Percentiles rank a stretch among this genome's conserved stretches.
Evolutionary conservation across 2,113 vertebrate genomes (phyloP).

Genomic region (Istiophorus platypterus): DNA sequence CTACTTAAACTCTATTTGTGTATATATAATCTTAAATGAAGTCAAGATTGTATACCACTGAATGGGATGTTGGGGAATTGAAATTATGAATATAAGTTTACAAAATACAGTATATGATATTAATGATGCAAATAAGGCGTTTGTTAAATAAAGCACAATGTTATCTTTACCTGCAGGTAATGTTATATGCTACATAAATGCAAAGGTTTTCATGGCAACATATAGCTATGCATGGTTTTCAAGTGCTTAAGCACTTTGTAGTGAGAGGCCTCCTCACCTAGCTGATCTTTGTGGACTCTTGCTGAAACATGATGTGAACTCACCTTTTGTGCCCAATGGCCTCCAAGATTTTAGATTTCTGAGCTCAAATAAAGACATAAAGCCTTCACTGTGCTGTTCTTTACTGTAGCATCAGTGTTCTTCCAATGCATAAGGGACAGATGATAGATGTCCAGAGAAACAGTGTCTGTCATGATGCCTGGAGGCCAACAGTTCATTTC

Average conservation of each 20-base stretch:
- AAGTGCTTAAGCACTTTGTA: constrained; percentile 56
- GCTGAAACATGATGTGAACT: constrained; percentile 71
- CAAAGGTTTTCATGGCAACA: constrained; percentile 48
- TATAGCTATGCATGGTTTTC: constrained; percentile 75
- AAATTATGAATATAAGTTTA: constrained; percentile 18
- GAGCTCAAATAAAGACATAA: constrained; percentile 75
- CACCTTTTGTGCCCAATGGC: constrained; percentile 78
- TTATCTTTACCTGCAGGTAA: constrained; percentile 53
- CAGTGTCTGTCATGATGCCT: neutral
- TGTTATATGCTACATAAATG: constrained; percentile 35
- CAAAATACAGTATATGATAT: constrained; percentile 26
- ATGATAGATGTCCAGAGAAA: neutral
- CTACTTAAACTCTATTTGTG: constrained; percentile 43
- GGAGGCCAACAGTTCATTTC: neutral
- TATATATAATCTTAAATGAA: constrained; percentile 45
- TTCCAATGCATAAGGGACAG: neutral
- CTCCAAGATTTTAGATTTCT: constrained; percentile 60
- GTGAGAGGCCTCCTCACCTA: constrained; percentile 62
- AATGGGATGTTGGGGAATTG: constrained; percentile 19
- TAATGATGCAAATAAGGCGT: constrained; percentile 47
- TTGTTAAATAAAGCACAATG: constrained; percentile 69
- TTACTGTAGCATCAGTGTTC: constrained; percentile 27
- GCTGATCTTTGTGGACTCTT: constrained; percentile 52
- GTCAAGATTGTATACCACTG: constrained; percentile 38
- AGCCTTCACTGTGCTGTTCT: constrained; percentile 11